phyloP scores from a whole-genome alignment of 2,113 vertebrate species.

The Ceyx cyanopectus region DNA sequence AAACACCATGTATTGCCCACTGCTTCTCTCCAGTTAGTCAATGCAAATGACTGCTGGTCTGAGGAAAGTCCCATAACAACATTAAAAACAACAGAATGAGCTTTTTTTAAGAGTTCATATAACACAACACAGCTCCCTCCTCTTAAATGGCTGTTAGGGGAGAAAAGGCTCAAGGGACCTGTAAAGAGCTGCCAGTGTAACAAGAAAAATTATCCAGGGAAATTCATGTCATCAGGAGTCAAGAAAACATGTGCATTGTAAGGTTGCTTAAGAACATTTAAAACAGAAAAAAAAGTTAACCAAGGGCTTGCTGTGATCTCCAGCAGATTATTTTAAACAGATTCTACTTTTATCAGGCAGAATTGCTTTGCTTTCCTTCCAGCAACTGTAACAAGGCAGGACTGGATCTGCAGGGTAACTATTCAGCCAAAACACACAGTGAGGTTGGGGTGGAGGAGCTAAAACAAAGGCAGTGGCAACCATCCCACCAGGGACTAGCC shows the following conservation, averaged over 20 bases:
- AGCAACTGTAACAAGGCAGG: background rate
- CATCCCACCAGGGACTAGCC: background rate
- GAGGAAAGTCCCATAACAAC: background rate
- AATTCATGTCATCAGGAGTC: background rate
- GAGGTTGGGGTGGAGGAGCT: background rate
- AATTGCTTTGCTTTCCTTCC: background rate
- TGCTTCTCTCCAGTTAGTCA: background rate
- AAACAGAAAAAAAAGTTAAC: background rate
- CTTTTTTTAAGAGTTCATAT: background rate
- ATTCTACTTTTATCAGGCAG: background rate
- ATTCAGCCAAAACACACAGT: background rate
- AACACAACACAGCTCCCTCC: background rate
- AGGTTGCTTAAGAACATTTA: slow-evolving; percentile 7
- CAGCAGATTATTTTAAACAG: background rate
- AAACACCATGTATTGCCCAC: background rate
- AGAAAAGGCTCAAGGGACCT: background rate
- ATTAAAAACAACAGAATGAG: too few relatives aligned
- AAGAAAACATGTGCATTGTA: slow-evolving; percentile 10
- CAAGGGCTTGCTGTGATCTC: background rate
- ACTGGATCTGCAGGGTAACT: background rate
- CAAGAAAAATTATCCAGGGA: background rate
- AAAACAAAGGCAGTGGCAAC: background rate
- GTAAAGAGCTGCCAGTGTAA: background rate
- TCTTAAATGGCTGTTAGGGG: background rate
- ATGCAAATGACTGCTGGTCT: background rate